Conservation (phyloP, 2,888 invertebrate species). For the Argyresthia goedartella region DNA sequence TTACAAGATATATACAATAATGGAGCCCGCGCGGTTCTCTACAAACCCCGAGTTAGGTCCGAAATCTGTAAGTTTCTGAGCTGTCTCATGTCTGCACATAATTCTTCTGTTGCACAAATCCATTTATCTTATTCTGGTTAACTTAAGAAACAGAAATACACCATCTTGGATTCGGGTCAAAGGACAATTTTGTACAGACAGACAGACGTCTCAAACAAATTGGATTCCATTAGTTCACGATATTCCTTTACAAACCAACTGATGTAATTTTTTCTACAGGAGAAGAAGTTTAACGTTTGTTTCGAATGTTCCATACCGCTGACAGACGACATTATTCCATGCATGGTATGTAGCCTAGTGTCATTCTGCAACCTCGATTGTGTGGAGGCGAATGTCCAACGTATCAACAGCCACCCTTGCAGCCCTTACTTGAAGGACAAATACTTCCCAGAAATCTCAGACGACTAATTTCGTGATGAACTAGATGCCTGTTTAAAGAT, state of each 20-base stretch:
- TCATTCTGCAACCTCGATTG: slow-evolving; percentile 43
- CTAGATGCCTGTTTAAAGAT: neutral
- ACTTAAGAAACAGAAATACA: too few species aligned
- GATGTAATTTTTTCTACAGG: slow-evolving; percentile 22
- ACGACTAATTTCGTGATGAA: neutral
- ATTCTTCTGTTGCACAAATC: too few species aligned
- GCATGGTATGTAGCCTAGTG: slow-evolving; percentile 34
- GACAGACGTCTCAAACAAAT: too few species aligned
- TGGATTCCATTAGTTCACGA: too few species aligned
- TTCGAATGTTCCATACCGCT: slow-evolving; percentile 49
- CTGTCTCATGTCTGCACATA: too few species aligned
- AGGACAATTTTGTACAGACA: too few species aligned
- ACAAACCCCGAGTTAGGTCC: too few species aligned
- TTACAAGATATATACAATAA: too few species aligned
- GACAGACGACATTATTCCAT: slow-evolving; percentile 25
- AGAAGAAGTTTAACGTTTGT: slow-evolving; percentile 42
- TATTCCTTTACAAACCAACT: neutral
- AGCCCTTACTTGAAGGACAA: slow-evolving; percentile 30
- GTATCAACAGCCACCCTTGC: slow-evolving; percentile 43
- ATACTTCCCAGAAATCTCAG: slow-evolving; percentile 18
- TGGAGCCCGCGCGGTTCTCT: too few species aligned
- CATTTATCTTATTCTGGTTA: too few species aligned
- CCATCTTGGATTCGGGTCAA: too few species aligned
- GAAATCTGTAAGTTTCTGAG: too few species aligned
- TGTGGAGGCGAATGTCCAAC: slow-evolving; percentile 29